These are phyloP conservation scores for Pseudobourletiella spinata DNA, from an alignment of 1,140 invertebrate genomes.

Conservation along the genomic window DNA sequence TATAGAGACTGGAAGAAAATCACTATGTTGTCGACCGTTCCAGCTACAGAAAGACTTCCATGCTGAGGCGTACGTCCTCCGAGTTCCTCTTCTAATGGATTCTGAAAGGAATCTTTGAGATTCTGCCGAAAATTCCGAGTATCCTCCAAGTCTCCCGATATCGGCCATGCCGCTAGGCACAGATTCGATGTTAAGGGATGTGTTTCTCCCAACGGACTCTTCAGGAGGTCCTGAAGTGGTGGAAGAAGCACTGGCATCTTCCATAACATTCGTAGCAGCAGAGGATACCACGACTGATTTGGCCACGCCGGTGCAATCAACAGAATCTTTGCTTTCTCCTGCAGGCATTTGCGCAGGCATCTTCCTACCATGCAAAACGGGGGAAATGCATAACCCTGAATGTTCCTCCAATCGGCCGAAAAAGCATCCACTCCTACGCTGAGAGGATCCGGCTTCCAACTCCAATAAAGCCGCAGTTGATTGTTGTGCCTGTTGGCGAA, in stretches of 20 bases:
- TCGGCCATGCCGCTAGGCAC: constrained; percentile 13
- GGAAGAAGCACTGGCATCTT: background rate
- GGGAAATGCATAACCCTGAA: constrained; percentile 14
- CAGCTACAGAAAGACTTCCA: constrained; percentile 5
- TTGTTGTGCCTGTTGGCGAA: constrained; percentile 9
- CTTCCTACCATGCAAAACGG: constrained; percentile 18
- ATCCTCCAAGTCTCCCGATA: constrained; percentile 6
- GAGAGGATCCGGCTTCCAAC: constrained; percentile 11
- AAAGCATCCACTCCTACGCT: constrained; percentile 2
- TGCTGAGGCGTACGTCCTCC: constrained; percentile 1
- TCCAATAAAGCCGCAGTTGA: constrained; percentile 10
- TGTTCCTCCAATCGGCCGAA: background rate
- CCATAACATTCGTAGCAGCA: background rate
- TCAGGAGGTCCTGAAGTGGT: background rate
- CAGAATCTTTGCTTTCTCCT: background rate
- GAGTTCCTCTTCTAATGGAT: background rate
- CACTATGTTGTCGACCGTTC: background rate
- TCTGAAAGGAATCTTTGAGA: background rate
- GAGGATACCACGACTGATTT: constrained; percentile 16
- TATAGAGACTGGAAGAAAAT: constrained; percentile 1
- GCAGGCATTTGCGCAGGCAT: background rate
- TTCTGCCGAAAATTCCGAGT: background rate
- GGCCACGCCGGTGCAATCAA: constrained; percentile 16
- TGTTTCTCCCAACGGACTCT: background rate
- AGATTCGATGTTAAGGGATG: background rate